Conservation (phyloP, 2,797 vertebrate genomes). For the Sparidentex hasta region DNA sequence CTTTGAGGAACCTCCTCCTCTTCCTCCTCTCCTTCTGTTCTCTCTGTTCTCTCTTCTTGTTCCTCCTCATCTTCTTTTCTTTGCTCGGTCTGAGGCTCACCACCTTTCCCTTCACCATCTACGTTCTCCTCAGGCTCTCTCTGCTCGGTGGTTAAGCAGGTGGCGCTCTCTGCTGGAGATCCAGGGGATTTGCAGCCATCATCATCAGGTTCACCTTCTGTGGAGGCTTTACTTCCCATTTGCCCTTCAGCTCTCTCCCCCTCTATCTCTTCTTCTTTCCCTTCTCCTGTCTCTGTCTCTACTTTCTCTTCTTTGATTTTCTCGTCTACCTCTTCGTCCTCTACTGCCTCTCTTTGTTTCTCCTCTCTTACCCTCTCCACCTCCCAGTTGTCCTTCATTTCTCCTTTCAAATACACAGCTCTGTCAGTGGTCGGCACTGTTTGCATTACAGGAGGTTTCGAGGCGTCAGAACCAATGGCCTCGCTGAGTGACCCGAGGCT, state of each 20-base stretch:
- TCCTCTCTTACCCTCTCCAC: slow-evolving; percentile 36
- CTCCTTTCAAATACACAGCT: slow-evolving; percentile 69
- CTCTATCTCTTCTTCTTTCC: neutral
- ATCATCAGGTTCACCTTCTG: neutral
- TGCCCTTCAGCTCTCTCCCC: neutral
- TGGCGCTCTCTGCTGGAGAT: slow-evolving; percentile 45
- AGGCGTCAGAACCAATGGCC: slow-evolving; percentile 29
- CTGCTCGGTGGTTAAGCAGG: slow-evolving; percentile 1
- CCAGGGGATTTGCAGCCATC: slow-evolving; percentile 17
- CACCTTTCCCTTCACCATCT: neutral
- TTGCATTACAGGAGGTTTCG: slow-evolving; percentile 7
- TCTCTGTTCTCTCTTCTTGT: no score
- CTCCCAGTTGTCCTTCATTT: slow-evolving; percentile 63
- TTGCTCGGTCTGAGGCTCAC: neutral
- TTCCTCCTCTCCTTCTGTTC: slow-evolving; percentile 9
- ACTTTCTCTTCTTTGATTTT: neutral
- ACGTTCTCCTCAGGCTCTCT: neutral
- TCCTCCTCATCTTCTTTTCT: slow-evolving; percentile 5
- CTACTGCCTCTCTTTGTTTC: slow-evolving; percentile 18
- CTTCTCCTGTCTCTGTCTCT: neutral
- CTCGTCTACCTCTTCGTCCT: neutral
- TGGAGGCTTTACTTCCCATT: neutral
- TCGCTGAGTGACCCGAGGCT: slow-evolving; percentile 57
- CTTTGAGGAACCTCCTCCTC: slow-evolving; percentile 9
- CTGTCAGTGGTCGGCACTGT: slow-evolving; percentile 53